Evolutionary conservation across 2,797 vertebrate species (phyloP).

Genomic region (Acridotheres tristis): DNA sequence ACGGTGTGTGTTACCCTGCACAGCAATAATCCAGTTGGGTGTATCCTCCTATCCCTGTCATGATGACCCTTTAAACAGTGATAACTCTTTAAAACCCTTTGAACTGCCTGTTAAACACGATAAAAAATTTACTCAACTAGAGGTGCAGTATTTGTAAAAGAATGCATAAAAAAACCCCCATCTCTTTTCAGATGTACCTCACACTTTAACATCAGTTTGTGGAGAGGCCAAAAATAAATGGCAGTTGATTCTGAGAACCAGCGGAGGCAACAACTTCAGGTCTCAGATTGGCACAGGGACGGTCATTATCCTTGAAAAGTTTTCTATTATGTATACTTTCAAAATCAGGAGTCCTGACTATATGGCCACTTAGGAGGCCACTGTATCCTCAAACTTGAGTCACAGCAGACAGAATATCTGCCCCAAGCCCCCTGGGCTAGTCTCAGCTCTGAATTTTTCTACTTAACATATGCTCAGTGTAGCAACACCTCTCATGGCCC

Average conservation of each 20-base stretch:
- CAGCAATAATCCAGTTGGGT: not conserved
- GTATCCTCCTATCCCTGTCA: not conserved
- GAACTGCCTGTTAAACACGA: not conserved
- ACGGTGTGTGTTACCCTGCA: not conserved
- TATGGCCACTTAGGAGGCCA: not conserved
- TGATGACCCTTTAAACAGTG: not conserved
- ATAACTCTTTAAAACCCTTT: no score
- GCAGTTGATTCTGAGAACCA: not conserved
- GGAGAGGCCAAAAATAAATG: not conserved
- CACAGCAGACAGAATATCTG: not conserved
- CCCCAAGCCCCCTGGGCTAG: not conserved
- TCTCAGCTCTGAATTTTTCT: not conserved
- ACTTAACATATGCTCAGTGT: not conserved
- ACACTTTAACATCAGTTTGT: not conserved
- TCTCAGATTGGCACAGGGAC: not conserved
- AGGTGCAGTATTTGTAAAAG: not conserved
- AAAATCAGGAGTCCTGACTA: not conserved
- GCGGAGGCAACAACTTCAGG: not conserved
- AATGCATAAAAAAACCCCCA: no score
- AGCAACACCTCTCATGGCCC: not conserved
- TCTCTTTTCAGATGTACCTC: not conserved
- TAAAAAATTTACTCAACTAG: not conserved
- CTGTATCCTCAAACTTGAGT: not conserved
- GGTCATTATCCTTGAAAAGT: rapidly evolving
- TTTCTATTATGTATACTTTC: not conserved